Percentiles rank a stretch among this genome's conserved stretches.
phyloP scores from a whole-genome alignment of 2,888 invertebrate species.

The Tridacna crocea region DNA sequence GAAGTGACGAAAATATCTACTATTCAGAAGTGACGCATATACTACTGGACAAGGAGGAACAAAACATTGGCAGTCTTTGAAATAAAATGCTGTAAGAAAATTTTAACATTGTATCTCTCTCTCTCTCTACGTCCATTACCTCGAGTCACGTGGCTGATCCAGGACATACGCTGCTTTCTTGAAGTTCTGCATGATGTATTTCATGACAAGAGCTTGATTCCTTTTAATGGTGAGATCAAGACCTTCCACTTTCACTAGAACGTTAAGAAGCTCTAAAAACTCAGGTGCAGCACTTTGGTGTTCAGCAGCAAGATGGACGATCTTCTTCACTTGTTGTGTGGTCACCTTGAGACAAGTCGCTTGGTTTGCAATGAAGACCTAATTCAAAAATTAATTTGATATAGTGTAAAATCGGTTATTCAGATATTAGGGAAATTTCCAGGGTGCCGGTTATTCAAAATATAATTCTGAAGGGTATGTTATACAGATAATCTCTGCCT shows the following conservation, averaged over 20 bases:
- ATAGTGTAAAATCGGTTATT: not conserved
- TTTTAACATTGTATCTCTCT: too few relatives aligned
- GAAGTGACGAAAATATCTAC: too few relatives aligned
- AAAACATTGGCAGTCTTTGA: too few relatives aligned
- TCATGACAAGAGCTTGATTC: slow-evolving; percentile 83
- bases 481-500: too few relatives aligned
- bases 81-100: too few relatives aligned
- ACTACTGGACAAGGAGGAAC: too few relatives aligned
- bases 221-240: slow-evolving; percentile 82
- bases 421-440: not conserved
- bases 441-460: too few relatives aligned
- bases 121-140: slow-evolving; percentile 44
- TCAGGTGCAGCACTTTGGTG: slow-evolving; percentile 81
- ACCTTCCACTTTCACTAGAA: slow-evolving; percentile 82
- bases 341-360: slow-evolving; percentile 81
- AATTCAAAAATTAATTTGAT: slow-evolving; percentile 15
- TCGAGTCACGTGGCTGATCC: slow-evolving; percentile 78
- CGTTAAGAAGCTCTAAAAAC: slow-evolving; percentile 80
- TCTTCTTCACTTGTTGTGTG: slow-evolving; percentile 81
- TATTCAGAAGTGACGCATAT: too few relatives aligned
- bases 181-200: slow-evolving; percentile 83
- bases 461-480: too few relatives aligned
- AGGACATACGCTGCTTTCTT: slow-evolving; percentile 81
- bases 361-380: slow-evolving; percentile 83
- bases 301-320: slow-evolving; percentile 79